Evolutionary conservation across 2,888 invertebrate genomes (phyloP).

Genomic region (Patella depressa): DNA sequence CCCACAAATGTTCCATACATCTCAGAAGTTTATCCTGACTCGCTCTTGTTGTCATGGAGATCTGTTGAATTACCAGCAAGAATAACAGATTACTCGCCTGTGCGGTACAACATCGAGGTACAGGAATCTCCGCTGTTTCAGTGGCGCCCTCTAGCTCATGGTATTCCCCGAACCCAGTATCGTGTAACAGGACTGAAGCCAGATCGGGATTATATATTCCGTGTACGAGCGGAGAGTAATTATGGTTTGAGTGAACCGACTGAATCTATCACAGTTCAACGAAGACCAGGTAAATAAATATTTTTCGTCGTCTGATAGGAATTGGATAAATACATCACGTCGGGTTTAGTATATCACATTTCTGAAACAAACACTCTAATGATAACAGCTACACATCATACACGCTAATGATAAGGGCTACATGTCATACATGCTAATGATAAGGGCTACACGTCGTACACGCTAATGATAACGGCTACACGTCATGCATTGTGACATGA

Average conservation of each 20-base stretch:
- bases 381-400: too few relatives aligned
- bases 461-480: too few relatives aligned
- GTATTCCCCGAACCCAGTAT: constrained; percentile 56
- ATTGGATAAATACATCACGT: too few relatives aligned
- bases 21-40: constrained; percentile 54
- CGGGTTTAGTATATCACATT: too few relatives aligned
- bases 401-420: too few relatives aligned
- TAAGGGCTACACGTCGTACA: too few relatives aligned
- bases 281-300: constrained; percentile 50
- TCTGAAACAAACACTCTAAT: too few relatives aligned
- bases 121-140: constrained; percentile 76
- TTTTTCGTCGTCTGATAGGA: neutral
- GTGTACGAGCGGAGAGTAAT: constrained; percentile 95
- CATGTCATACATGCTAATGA: too few relatives aligned
- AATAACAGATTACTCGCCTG: constrained; percentile 73
- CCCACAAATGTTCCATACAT: constrained; percentile 55
- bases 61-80: constrained; percentile 57
- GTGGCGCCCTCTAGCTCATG: constrained; percentile 78
- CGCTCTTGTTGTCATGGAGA: constrained; percentile 59
- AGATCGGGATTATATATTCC: constrained; percentile 93
- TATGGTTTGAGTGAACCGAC: constrained; percentile 97
- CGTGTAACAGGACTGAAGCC: constrained; percentile 78
- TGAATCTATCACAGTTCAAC: constrained; percentile 78
- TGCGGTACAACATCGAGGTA: constrained; percentile 63
- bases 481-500: too few relatives aligned